Evolutionary conservation across 2,888 invertebrate species (phyloP).

Genomic region (Ptychoptera contaminata): DNA sequence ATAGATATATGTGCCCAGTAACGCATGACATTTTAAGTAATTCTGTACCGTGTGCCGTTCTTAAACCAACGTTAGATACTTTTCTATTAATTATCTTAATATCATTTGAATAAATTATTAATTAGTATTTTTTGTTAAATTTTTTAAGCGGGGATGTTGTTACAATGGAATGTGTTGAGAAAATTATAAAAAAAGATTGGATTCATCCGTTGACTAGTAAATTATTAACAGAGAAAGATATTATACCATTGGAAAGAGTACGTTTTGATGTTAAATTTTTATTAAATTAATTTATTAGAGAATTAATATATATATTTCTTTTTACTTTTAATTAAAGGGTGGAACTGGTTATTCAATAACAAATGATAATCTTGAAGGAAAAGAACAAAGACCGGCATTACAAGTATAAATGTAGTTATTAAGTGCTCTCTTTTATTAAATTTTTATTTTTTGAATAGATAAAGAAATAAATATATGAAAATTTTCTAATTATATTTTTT

Average conservation of each 20-base stretch:
- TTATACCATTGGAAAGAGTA: constrained; percentile 80
- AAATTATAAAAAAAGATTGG: constrained; percentile 93
- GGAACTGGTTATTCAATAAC: constrained; percentile 89
- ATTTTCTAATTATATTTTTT: too few relatives aligned
- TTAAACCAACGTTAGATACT: constrained; percentile 62
- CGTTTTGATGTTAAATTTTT: constrained; percentile 14
- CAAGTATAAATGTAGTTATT: constrained; percentile 43
- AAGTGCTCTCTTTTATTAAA: background rate
- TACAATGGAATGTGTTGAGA: constrained; percentile 91
- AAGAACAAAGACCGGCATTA: constrained; percentile 65
- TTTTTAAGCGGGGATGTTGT: constrained; percentile 79
- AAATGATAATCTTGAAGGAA: constrained; percentile 68
- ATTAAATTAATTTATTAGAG: constrained; percentile 1
- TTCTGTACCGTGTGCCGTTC: constrained; percentile 84
- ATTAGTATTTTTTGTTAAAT: constrained; percentile 9
- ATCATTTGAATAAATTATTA: background rate
- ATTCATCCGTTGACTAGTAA: constrained; percentile 81
- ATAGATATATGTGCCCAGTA: constrained; percentile 93
- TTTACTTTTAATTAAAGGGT: constrained; percentile 42
- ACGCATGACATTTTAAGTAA: constrained; percentile 92
- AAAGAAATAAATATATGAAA: too few relatives aligned
- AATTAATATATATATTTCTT: background rate
- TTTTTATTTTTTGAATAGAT: too few relatives aligned
- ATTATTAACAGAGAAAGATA: constrained; percentile 74
- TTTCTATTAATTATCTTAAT: background rate